phyloP scores from a whole-genome alignment of 1,140 invertebrate genomes.

The Archivesica marissinica region DNA sequence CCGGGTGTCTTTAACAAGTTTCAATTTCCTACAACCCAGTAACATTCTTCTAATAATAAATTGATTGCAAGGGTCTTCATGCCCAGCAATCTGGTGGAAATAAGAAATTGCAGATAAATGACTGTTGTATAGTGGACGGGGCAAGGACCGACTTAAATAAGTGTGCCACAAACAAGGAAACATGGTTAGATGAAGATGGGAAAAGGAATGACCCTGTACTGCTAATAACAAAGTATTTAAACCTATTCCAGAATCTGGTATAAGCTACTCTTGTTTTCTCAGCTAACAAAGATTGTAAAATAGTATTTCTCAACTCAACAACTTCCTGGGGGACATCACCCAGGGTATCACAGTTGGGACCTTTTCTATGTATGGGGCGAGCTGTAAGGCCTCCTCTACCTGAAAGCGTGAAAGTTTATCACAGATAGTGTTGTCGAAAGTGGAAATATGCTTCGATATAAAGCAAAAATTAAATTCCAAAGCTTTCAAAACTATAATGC shows the following conservation, averaged over 20 bases:
- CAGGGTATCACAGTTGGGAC: neutral
- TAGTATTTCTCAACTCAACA: neutral
- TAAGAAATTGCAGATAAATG: too few species aligned
- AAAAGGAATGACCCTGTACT: too few species aligned
- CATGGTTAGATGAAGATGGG: too few species aligned
- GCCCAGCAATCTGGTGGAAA: too few species aligned
- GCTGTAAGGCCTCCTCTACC: neutral
- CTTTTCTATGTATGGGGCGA: conserved; percentile 34
- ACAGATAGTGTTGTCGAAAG: conserved; percentile 9
- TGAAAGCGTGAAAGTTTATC: conserved; percentile 38
- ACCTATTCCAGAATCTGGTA: neutral
- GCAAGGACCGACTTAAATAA: too few species aligned
- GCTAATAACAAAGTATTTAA: too few species aligned
- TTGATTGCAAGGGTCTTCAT: too few species aligned
- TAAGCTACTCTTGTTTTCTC: neutral
- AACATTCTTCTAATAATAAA: too few species aligned
- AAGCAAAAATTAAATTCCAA: conserved; percentile 20
- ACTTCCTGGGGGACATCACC: neutral
- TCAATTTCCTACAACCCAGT: too few species aligned
- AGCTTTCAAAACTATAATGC: conserved; percentile 10
- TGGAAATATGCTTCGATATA: neutral
- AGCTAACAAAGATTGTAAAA: neutral
- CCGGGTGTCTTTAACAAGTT: too few species aligned
- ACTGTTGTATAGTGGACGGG: too few species aligned
- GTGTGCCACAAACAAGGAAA: too few species aligned